These are phyloP conservation scores for Drosophila kikkawai DNA, from an alignment of 1,140 invertebrate species.

Conservation along the genomic window DNA sequence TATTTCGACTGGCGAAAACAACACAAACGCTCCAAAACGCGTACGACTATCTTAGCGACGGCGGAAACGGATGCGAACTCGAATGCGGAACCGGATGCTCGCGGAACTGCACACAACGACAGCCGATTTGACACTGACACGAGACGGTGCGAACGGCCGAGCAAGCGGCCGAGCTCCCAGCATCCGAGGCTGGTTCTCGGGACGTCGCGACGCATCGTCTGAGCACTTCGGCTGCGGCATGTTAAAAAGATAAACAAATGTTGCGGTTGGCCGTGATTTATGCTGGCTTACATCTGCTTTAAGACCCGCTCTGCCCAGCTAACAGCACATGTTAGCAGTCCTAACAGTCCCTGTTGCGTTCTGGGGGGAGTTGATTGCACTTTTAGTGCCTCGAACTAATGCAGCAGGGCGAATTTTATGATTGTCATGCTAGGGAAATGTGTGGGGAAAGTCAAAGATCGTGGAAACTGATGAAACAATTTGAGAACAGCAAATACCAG, in stretches of 20 bases:
- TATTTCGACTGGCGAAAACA: slow-evolving; percentile 18
- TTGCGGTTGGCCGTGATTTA: slow-evolving; percentile 54
- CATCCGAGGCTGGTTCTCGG: slow-evolving; percentile 24
- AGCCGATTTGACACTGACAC: slow-evolving; percentile 62
- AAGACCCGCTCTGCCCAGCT: slow-evolving; percentile 4
- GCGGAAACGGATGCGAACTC: slow-evolving; percentile 16
- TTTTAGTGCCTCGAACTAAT: slow-evolving; percentile 28
- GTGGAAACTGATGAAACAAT: not conserved
- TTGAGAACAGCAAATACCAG: not conserved
- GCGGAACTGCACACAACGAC: slow-evolving; percentile 40
- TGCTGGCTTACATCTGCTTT: slow-evolving; percentile 55
- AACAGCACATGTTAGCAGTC: slow-evolving; percentile 35
- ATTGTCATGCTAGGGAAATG: slow-evolving; percentile 31
- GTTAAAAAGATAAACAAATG: slow-evolving; percentile 72
- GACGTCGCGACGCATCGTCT: slow-evolving; percentile 18
- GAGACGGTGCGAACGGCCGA: not conserved
- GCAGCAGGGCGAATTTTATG: slow-evolving; percentile 32
- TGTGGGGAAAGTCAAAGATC: slow-evolving; percentile 20
- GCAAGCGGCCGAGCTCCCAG: slow-evolving; percentile 32
- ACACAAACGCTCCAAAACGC: not conserved
- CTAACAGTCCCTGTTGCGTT: slow-evolving; percentile 19
- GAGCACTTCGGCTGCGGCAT: slow-evolving; percentile 50
- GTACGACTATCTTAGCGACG: slow-evolving; percentile 11
- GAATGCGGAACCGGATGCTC: slow-evolving; percentile 3
- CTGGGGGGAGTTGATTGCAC: slow-evolving; percentile 1